A percentile compares a stretch with the other conserved stretches of the same genome.
Evolutionary conservation across 2,888 invertebrate species (phyloP).

Genomic region (Diaprepes abbreviatus): DNA sequence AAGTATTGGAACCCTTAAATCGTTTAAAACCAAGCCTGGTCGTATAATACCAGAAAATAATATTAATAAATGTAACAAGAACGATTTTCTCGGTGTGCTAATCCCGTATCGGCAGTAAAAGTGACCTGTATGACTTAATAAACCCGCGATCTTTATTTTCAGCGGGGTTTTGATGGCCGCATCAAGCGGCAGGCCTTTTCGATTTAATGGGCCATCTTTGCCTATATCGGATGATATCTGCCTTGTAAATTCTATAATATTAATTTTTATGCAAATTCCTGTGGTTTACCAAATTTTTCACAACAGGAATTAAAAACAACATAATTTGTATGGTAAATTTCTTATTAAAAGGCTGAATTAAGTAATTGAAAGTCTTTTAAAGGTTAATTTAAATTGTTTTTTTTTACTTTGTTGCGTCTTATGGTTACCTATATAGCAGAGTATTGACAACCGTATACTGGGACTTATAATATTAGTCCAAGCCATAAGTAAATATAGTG

Average conservation of each 20-base stretch:
- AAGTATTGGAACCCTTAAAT: conserved; percentile 37
- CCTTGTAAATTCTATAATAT: conserved; percentile 45
- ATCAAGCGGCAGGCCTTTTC: conserved; percentile 47
- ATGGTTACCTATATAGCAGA: no score
- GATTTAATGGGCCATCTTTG: conserved; percentile 46
- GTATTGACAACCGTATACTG: no score
- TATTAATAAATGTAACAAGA: conserved; percentile 60
- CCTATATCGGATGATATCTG: conserved; percentile 46
- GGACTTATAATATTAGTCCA: no score
- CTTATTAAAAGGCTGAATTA: background rate
- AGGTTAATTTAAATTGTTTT: no score
- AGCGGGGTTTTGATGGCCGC: conserved; percentile 48
- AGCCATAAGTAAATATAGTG: no score
- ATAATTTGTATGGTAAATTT: conserved; percentile 41
- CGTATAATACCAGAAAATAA: conserved; percentile 60
- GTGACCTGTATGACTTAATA: conserved; percentile 52
- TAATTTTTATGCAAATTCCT: conserved; percentile 50
- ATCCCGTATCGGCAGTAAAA: conserved; percentile 51
- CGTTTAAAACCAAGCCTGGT: conserved; percentile 43
- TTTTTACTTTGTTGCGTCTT: no score
- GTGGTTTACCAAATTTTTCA: conserved; percentile 49
- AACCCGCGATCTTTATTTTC: conserved; percentile 51
- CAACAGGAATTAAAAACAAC: conserved; percentile 19
- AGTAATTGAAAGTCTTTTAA: background rate
- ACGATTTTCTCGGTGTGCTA: conserved; percentile 50